Evolutionary conservation across 2,888 invertebrate species (phyloP).

Genomic region (Drosophila helvetica): DNA sequence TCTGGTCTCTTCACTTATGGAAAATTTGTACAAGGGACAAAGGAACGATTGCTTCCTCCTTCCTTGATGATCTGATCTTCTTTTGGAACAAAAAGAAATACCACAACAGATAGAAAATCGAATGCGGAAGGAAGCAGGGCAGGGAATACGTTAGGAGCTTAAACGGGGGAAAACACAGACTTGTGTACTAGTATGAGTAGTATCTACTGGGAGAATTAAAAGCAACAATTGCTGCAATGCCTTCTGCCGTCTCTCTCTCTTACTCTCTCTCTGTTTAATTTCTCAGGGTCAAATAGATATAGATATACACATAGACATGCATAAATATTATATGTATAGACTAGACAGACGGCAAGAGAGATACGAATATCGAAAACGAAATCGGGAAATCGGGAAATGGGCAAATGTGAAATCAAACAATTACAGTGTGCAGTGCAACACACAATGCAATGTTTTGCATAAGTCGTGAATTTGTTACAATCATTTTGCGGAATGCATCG

Average conservation of each 20-base stretch:
- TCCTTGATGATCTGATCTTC: no score
- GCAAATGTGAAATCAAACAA: conserved; percentile 1
- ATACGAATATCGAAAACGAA: not conserved
- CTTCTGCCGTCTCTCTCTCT: not conserved
- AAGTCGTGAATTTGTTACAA: not conserved
- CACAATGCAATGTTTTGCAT: no score
- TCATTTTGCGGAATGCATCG: not conserved
- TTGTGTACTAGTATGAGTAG: not conserved
- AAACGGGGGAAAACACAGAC: not conserved
- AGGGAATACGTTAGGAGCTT: conserved; percentile 31
- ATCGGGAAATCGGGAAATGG: not conserved
- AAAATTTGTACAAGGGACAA: no score
- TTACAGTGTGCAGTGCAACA: not conserved
- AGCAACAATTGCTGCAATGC: not conserved
- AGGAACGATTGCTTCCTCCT: no score
- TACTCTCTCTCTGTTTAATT: not conserved
- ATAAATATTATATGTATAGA: not conserved
- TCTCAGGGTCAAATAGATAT: conserved; percentile 57
- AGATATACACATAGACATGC: conserved; percentile 19
- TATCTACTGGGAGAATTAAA: not conserved
- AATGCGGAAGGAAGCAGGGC: conserved; percentile 64
- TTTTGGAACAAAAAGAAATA: not conserved
- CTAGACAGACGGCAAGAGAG: not conserved
- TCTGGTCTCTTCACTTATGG: no score
- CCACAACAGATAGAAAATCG: conserved; percentile 19